Evolutionary conservation across 2,888 invertebrate species (phyloP).

Genomic region (Mesochorus sp.): DNA sequence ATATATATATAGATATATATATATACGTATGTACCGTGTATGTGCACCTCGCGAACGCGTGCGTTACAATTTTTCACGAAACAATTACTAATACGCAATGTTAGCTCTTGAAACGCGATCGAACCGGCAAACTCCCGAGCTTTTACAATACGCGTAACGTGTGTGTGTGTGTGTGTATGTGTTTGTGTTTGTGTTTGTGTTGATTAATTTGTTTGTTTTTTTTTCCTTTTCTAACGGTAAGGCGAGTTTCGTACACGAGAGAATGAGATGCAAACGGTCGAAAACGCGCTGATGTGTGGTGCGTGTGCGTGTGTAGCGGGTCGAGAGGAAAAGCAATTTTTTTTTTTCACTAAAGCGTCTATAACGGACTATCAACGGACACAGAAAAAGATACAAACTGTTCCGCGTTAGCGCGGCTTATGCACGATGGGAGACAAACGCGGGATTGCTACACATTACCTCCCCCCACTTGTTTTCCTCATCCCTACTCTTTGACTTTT

Average conservation of each 20-base stretch:
- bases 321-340: conserved; percentile 23
- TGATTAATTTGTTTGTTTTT: no score
- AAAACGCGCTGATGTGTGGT: no score
- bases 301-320: background rate
- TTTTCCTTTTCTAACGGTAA: background rate
- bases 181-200: conserved; percentile 7
- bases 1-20: background rate
- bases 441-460: background rate
- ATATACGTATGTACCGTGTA: no score
- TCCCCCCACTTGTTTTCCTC: background rate
- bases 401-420: conserved; percentile 44
- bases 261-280: background rate
- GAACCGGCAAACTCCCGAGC: no score
- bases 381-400: conserved; percentile 20
- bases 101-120: background rate
- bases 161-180: background rate
- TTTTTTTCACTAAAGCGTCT: conserved; percentile 10
- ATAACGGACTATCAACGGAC: background rate
- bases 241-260: background rate
- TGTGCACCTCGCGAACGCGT: no score
- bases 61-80: no score
- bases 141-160: no score
- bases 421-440: conserved; percentile 3
- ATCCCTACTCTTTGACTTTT: background rate
- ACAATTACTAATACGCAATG: no score